phyloP scores from a whole-genome alignment of 1,140 invertebrate genomes.

The Agraylea sexmaculata region DNA sequence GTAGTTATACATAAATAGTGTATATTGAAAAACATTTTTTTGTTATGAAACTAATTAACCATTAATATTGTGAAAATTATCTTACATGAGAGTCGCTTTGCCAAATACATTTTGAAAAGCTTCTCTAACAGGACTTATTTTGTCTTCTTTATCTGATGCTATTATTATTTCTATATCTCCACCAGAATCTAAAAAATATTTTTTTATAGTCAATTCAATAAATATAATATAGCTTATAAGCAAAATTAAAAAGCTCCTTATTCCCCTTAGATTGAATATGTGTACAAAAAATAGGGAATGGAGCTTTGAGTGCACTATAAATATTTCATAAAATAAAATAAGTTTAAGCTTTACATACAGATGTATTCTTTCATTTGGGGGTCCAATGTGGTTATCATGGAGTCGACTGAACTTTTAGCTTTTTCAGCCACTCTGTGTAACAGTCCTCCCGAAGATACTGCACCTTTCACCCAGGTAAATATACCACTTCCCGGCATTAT shows the following conservation, averaged over 20 bases:
- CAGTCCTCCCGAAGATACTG: conserved; percentile 37
- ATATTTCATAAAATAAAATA: neutral
- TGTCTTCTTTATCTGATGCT: conserved; percentile 65
- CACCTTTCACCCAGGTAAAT: conserved; percentile 46
- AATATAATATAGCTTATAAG: conserved; percentile 42
- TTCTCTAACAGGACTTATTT: conserved; percentile 66
- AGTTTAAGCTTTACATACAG: conserved; percentile 42
- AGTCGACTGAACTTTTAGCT: conserved; percentile 72
- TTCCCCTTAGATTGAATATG: conserved; percentile 1
- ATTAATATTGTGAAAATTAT: conserved; percentile 17
- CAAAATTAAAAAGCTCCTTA: neutral
- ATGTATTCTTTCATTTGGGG: conserved; percentile 84
- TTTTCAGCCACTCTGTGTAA: conserved; percentile 49
- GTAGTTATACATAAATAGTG: neutral
- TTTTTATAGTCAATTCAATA: conserved; percentile 25
- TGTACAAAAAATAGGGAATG: neutral
- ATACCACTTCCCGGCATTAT: conserved; percentile 40
- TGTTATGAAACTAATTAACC: neutral
- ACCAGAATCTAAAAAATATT: conserved; percentile 53
- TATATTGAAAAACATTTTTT: neutral
- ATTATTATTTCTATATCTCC: conserved; percentile 66
- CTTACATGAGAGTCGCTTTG: conserved; percentile 62
- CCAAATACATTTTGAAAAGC: conserved; percentile 74
- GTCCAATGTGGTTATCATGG: conserved; percentile 79
- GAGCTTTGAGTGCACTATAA: neutral